Percentiles rank a stretch among this genome's conserved stretches.
These are phyloP conservation scores for Barnardius zonarius DNA, from an alignment of 2,113 vertebrate genomes.

Conservation along the genomic window DNA sequence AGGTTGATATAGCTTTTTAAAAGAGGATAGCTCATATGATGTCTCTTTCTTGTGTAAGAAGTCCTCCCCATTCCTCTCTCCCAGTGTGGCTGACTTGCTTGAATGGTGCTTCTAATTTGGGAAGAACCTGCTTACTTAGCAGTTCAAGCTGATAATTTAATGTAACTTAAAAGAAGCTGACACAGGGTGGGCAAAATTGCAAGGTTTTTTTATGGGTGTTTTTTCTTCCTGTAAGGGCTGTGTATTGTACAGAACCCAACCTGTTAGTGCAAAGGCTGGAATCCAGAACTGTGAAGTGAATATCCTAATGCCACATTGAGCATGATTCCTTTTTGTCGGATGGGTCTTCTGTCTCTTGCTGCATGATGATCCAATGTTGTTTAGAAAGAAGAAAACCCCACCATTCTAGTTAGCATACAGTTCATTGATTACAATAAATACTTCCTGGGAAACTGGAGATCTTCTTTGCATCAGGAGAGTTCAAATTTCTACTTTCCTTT, in stretches of 20 bases:
- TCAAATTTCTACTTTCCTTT: not conserved
- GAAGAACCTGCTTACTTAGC: not conserved
- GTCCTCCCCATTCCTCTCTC: not conserved
- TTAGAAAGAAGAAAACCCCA: not conserved
- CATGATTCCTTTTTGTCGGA: not conserved
- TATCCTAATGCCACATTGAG: not conserved
- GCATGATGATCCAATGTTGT: rapidly evolving
- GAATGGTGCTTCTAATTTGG: not conserved
- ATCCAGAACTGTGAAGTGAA: not conserved
- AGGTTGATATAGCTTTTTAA: not conserved
- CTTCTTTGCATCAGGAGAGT: not conserved
- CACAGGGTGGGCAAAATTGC: not conserved
- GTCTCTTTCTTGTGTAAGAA: not conserved
- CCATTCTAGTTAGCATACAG: rapidly evolving
- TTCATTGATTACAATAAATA: no score
- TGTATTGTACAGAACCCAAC: not conserved
- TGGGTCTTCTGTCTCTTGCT: not conserved
- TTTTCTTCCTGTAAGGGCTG: not conserved
- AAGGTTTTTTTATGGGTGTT: not conserved
- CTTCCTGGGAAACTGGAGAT: not conserved
- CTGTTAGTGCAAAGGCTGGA: not conserved
- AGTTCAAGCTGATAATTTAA: not conserved
- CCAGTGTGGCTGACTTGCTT: not conserved
- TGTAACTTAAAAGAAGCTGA: not conserved
- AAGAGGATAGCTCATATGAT: not conserved